Conservation (phyloP, 2,888 invertebrate species). For the Pardosa pseudoannulata region DNA sequence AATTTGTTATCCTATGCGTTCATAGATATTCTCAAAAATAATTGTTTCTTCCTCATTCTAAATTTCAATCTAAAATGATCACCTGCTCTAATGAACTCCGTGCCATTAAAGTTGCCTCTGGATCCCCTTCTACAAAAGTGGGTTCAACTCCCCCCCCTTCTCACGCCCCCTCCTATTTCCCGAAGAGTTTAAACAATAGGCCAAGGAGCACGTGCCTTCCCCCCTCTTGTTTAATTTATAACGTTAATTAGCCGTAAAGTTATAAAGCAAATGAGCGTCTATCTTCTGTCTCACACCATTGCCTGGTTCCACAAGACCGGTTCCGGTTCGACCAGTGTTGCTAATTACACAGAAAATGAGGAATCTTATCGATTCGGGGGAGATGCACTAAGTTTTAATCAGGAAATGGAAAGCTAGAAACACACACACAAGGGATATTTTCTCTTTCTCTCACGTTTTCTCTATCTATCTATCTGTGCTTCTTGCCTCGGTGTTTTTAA, state of each 20-base stretch:
- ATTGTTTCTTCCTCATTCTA: neutral
- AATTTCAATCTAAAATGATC: neutral
- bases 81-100: neutral
- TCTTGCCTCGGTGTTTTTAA: neutral
- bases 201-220: slow-evolving; percentile 22
- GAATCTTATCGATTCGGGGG: slow-evolving; percentile 58
- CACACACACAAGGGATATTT: neutral
- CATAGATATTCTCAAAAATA: no score
- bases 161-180: neutral
- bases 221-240: slow-evolving; percentile 64
- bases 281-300: slow-evolving; percentile 69
- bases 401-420: slow-evolving; percentile 53
- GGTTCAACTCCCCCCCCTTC: neutral
- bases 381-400: slow-evolving; percentile 61
- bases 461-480: no score
- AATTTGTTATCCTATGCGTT: no score
- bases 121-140: neutral
- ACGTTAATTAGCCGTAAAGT: slow-evolving; percentile 72
- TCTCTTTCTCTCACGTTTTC: neutral
- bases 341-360: slow-evolving; percentile 71
- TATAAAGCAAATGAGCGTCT: slow-evolving; percentile 70
- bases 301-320: slow-evolving; percentile 62
- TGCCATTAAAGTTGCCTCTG: neutral
- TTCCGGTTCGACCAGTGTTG: slow-evolving; percentile 65
- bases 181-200: slow-evolving; percentile 6